Base-by-base conservation (phyloP, 2,797 vertebrate species). In the Amphiprion clarkii region DNA sequence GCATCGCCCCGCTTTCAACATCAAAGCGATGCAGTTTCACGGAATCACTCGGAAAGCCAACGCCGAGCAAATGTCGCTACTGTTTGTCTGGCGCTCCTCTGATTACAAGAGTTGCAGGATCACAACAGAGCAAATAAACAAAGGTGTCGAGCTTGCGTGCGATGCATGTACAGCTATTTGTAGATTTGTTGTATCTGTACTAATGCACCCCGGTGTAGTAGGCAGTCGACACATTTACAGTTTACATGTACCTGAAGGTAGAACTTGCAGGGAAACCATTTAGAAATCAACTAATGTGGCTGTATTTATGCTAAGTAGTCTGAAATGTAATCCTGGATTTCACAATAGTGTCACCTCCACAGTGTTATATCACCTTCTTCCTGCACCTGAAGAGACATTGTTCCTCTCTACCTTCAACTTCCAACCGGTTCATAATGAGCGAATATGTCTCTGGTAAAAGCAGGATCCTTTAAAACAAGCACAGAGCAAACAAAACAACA, bases 11-110 rank as follows among this genome's bases (percentile, higher is more conserved):
- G 16, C 31, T 0, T 60, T 64, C 49, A 11, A 68, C 60, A 78
- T 67, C 58, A 71, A 72, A 75, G 65, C 5, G 0, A 53, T 29
- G 74, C 65, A 55, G 54, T n/a, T 67, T 65, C 74, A 74, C 82
- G 81, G 44, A 67, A 62, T 25, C 7, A 23, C 51, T 61, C 11
- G 14, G 39, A 46, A 54, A 31, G 6, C 31, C 33, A 8, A 0
- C 13, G 31, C 1, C 4, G 57, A 67, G 63, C 27, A 61, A 76
- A 68, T 4, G 59, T 65, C 42, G 36, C 52, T 11, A 1, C 27
- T 61, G 57, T 71, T 74, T 74, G 71, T 79, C 59, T 56, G 2
- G 19, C 0, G 31, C 9, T 21, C 7, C 54, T 46, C 36, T 49
- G 23, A 76, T 60, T 57, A 33, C 48, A n/a, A 14, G 59, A 71